Conservation (phyloP, 2,888 invertebrate species). For the Catocala sponsa region DNA sequence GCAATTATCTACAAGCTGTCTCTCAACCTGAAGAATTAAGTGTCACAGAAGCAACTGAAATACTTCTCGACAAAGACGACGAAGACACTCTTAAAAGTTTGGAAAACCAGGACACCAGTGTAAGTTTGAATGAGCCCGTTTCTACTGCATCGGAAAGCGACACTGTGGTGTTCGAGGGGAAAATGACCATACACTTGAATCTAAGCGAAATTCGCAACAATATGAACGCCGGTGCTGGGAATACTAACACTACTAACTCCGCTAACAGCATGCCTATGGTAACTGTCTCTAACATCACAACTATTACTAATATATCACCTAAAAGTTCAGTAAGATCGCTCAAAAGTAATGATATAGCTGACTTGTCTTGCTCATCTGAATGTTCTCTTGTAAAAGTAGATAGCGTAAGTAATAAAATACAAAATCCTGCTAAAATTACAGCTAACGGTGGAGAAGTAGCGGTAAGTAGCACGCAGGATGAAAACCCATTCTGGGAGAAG, state of each 20-base stretch:
- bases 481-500: slow-evolving; percentile 84
- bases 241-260: slow-evolving; percentile 73
- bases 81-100: slow-evolving; percentile 86
- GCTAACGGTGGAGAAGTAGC: slow-evolving; percentile 62
- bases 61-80: slow-evolving; percentile 84
- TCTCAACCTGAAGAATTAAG: slow-evolving; percentile 82
- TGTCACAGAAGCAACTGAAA: slow-evolving; percentile 82
- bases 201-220: slow-evolving; percentile 86
- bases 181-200: slow-evolving; percentile 86
- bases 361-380: slow-evolving; percentile 67
- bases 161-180: slow-evolving; percentile 86
- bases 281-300: slow-evolving; percentile 87
- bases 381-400: slow-evolving; percentile 64
- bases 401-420: slow-evolving; percentile 61
- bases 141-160: slow-evolving; percentile 83
- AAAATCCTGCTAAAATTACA: slow-evolving; percentile 62
- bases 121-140: slow-evolving; percentile 85
- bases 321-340: slow-evolving; percentile 85
- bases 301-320: slow-evolving; percentile 86
- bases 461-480: slow-evolving; percentile 80
- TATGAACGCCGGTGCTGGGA: slow-evolving; percentile 81
- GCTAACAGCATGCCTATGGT: slow-evolving; percentile 86
- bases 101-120: slow-evolving; percentile 86
- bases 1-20: slow-evolving; percentile 79
- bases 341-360: slow-evolving; percentile 70